A percentile compares a stretch with the other conserved stretches of the same genome.
phyloP scores from a whole-genome alignment of 1,140 invertebrate genomes.

The Lasioglossum baleicum region DNA sequence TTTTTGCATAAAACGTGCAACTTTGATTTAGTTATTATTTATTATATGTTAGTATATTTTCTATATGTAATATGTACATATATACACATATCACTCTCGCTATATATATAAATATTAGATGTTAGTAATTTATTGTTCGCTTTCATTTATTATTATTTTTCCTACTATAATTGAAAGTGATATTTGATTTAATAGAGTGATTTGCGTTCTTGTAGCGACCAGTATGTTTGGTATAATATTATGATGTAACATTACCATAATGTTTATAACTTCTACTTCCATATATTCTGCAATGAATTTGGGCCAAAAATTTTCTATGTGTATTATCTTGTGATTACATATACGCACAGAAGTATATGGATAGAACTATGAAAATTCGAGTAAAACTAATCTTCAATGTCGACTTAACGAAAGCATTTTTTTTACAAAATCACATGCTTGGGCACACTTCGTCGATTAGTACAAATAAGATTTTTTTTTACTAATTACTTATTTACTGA shows the following conservation, averaged over 20 bases:
- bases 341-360: constrained; percentile 28
- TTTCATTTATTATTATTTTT: constrained; percentile 25
- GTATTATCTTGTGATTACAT: constrained; percentile 29
- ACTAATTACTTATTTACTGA: neutral
- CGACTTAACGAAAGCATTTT: neutral
- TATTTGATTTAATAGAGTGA: constrained; percentile 41
- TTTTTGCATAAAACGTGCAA: constrained; percentile 16
- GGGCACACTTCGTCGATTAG: constrained; percentile 12
- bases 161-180: constrained; percentile 30
- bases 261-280: constrained; percentile 24
- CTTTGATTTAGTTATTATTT: constrained; percentile 36
- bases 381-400: constrained; percentile 10
- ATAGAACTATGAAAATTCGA: neutral
- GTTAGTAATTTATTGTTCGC: constrained; percentile 42
- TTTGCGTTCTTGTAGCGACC: constrained; percentile 13
- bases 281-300: constrained; percentile 16
- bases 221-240: constrained; percentile 35
- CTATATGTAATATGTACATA: constrained; percentile 29
- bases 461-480: constrained; percentile 10
- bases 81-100: neutral
- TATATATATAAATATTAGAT: constrained; percentile 26
- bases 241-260: constrained; percentile 1
- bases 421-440: constrained; percentile 4
- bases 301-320: constrained; percentile 38
- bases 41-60: constrained; percentile 20